Percentiles rank a stretch among this genome's conserved stretches.
Evolutionary conservation across 2,888 invertebrate species (phyloP).

Genomic region (Tortrix viridana): DNA sequence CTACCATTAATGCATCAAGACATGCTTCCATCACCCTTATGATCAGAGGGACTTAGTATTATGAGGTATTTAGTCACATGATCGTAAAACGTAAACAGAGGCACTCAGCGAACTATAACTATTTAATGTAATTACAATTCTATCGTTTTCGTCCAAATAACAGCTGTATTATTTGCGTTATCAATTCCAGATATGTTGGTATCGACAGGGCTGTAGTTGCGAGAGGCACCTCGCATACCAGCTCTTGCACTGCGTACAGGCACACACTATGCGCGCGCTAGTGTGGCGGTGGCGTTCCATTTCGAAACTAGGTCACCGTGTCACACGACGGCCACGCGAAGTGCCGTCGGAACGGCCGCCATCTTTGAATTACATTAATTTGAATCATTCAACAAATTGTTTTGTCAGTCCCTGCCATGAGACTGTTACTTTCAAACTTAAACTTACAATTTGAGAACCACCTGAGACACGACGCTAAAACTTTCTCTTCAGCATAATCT

Average conservation of each 20-base stretch:
- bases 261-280: constrained; percentile 65
- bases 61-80: too few species aligned
- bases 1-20: too few species aligned
- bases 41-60: too few species aligned
- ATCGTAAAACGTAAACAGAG: neutral
- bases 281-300: constrained; percentile 79
- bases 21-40: too few species aligned
- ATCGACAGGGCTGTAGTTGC: neutral
- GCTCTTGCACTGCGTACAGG: constrained; percentile 51
- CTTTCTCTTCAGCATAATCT: constrained; percentile 71
- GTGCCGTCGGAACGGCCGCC: constrained; percentile 73
- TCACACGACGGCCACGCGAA: constrained; percentile 77
- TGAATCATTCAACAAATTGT: constrained; percentile 49
- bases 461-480: constrained; percentile 65
- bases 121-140: neutral
- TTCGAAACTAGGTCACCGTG: constrained; percentile 82
- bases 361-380: constrained; percentile 77
- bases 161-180: neutral
- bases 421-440: neutral
- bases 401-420: neutral
- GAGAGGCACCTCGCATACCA: constrained; percentile 18
- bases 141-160: neutral
- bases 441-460: too few species aligned
- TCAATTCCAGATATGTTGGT: constrained; percentile 1
- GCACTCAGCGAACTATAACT: neutral